These are phyloP conservation scores for Myripristis jacobus DNA, from an alignment of 2,797 vertebrate species.

Conservation along the genomic window DNA sequence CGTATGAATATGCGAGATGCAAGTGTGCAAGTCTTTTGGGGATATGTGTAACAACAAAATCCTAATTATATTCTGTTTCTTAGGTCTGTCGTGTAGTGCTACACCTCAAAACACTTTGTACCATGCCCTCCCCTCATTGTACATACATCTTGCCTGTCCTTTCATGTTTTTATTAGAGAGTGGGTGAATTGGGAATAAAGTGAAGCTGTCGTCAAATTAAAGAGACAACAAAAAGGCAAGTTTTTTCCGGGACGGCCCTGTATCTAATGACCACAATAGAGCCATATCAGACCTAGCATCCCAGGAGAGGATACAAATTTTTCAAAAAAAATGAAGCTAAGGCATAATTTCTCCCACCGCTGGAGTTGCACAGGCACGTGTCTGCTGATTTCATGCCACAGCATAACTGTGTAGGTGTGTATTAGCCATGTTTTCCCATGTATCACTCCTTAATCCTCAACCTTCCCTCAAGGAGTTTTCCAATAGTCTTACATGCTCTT, in stretches of 20 bases:
- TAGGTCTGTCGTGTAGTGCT: constrained; percentile 7
- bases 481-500: constrained; percentile 36
- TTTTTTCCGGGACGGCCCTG: constrained; percentile 75
- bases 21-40: constrained; percentile 27
- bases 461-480: constrained; percentile 64
- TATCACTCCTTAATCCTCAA: constrained; percentile 64
- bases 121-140: constrained; percentile 22
- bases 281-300: constrained; percentile 70
- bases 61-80: constrained; percentile 43
- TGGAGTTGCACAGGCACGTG: constrained; percentile 63
- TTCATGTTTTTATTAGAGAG: constrained; percentile 47
- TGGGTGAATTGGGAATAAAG: constrained; percentile 58
- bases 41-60: constrained; percentile 17
- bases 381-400: constrained; percentile 62
- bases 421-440: constrained; percentile 67
- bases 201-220: constrained; percentile 79
- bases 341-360: constrained; percentile 77
- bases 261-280: constrained; percentile 81
- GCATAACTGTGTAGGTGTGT: constrained; percentile 72
- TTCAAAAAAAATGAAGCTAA: constrained; percentile 70
- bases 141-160: constrained; percentile 24
- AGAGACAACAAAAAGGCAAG: constrained; percentile 71
- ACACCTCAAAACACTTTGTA: constrained; percentile 27
- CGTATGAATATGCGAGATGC: constrained; percentile 14
- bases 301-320: constrained; percentile 63